A percentile compares a stretch with the other conserved stretches of the same genome.
phyloP scores from a whole-genome alignment of 2,888 invertebrate genomes.

The Epistrophella euchroma region DNA sequence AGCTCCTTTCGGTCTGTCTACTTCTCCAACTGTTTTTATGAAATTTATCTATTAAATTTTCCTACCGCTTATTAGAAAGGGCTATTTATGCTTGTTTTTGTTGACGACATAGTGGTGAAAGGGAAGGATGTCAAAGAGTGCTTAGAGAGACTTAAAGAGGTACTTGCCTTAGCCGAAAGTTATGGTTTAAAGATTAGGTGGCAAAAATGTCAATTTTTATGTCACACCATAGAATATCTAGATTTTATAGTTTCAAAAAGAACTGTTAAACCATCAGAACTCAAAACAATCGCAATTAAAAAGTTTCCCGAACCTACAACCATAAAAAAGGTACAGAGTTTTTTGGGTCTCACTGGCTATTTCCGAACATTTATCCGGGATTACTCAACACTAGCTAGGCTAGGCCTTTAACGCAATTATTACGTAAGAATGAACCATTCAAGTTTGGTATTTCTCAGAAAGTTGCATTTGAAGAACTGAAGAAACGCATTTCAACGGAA shows the following conservation, averaged over 20 bases:
- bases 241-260: slow-evolving; percentile 5
- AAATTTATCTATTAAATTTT: background rate
- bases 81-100: background rate
- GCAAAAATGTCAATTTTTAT: slow-evolving; percentile 6
- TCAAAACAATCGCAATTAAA: background rate
- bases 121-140: background rate
- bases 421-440: background rate
- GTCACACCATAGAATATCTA: background rate
- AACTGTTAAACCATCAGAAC: background rate
- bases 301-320: background rate
- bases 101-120: background rate
- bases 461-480: slow-evolving; percentile 76
- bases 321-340: background rate
- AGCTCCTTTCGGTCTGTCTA: background rate
- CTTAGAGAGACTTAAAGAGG: background rate
- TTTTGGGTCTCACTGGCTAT: slow-evolving; percentile 2
- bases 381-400: slow-evolving; percentile 5
- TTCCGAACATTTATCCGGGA: slow-evolving; percentile 4
- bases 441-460: slow-evolving; percentile 38
- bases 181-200: background rate
- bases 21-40: background rate
- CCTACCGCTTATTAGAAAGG: background rate
- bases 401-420: background rate
- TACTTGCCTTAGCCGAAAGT: background rate
- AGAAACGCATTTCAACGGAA: slow-evolving; percentile 65